Conservation (phyloP, 2,888 invertebrate species). For the Polydrusus pterygomalis region DNA sequence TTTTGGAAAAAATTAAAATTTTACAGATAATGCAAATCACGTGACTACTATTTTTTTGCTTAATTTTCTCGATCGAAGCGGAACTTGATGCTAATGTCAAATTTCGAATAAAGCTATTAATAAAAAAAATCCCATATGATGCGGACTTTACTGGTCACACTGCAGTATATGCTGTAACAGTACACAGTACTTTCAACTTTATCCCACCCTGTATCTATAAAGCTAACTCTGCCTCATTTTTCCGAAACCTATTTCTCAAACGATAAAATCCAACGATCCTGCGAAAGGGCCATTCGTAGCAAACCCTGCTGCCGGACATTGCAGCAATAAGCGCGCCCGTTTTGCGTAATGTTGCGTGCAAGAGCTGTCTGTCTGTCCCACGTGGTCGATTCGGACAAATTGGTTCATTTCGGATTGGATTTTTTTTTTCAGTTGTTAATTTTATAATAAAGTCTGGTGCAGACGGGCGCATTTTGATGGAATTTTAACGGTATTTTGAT, state of each 20-base stretch:
- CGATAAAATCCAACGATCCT: slow-evolving; percentile 53
- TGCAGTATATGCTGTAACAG: no score
- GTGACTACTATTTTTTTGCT: no score
- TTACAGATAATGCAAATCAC: no score
- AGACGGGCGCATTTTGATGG: no score
- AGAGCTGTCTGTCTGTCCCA: slow-evolving; percentile 50
- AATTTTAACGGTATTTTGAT: no score
- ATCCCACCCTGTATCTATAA: slow-evolving; percentile 42
- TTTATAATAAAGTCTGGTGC: no score
- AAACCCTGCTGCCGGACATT: slow-evolving; percentile 51
- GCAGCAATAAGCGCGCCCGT: slow-evolving; percentile 51
- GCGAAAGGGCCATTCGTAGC: slow-evolving; percentile 39
- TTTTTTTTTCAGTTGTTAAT: background rate
- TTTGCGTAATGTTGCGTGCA: slow-evolving; percentile 55
- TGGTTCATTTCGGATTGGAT: slow-evolving; percentile 21
- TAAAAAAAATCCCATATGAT: no score
- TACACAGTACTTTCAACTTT: slow-evolving; percentile 13
- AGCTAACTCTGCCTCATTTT: slow-evolving; percentile 51
- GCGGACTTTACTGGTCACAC: no score
- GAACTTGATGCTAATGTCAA: no score
- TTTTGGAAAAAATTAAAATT: no score
- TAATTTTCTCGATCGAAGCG: no score
- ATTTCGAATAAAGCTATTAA: no score
- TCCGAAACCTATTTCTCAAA: slow-evolving; percentile 58
- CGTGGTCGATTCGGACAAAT: slow-evolving; percentile 44